phyloP scores from a whole-genome alignment of 2,797 vertebrate species.

The Bothrops alternatus region DNA sequence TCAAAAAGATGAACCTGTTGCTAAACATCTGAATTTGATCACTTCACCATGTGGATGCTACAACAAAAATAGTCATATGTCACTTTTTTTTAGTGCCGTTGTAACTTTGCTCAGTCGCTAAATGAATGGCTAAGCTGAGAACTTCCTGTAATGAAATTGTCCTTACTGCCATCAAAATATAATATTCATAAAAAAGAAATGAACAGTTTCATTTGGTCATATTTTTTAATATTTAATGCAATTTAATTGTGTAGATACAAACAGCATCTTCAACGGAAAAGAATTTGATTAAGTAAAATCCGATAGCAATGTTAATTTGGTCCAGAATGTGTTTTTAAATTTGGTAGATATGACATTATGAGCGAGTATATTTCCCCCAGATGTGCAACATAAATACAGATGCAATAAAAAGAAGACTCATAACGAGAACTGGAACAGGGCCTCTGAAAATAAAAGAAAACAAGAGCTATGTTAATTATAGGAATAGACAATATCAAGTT shows the following conservation, averaged over 20 bases:
- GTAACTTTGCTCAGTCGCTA: too few relatives aligned
- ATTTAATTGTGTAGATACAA: conserved; percentile 44
- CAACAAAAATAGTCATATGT: too few relatives aligned
- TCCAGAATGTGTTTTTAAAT: conserved; percentile 81
- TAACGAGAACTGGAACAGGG: conserved; percentile 96
- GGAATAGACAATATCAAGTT: neutral
- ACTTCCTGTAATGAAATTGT: neutral
- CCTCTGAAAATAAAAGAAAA: conserved; percentile 80
- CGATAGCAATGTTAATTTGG: conserved; percentile 80
- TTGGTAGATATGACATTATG: conserved; percentile 76
- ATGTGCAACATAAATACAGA: conserved; percentile 99
- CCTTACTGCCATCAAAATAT: neutral
- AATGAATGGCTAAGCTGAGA: too few relatives aligned
- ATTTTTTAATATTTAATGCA: conserved; percentile 50
- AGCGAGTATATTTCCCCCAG: conserved; percentile 99
- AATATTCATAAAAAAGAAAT: neutral
- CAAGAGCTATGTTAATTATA: conserved; percentile 45
- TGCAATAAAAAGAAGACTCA: conserved; percentile 99
- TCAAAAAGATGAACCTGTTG: too few relatives aligned
- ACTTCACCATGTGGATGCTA: too few relatives aligned
- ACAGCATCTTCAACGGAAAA: conserved; percentile 37
- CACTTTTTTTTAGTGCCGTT: too few relatives aligned
- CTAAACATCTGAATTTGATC: too few relatives aligned
- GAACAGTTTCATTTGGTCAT: conserved; percentile 37
- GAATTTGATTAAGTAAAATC: conserved; percentile 61